A percentile compares a stretch with the other conserved stretches of the same genome.
Conservation (phyloP, 2,797 vertebrate genomes). For the Gymnocypris eckloni region DNA sequence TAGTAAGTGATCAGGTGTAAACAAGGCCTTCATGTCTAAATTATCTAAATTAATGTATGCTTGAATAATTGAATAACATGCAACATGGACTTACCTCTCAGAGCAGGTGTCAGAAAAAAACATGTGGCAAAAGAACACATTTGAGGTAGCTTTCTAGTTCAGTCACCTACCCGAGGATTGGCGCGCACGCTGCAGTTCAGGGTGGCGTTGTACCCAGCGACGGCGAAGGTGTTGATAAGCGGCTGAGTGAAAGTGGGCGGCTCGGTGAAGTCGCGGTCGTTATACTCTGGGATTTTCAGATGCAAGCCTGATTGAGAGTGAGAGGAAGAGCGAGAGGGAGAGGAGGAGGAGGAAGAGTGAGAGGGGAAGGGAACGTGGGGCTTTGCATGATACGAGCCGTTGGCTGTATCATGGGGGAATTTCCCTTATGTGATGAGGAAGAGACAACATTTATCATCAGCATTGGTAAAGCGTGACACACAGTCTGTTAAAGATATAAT, state of each 20-base stretch:
- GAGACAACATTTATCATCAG: conserved; percentile 71
- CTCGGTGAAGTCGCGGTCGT: conserved; percentile 90
- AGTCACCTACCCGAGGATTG: conserved; percentile 89
- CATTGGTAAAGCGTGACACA: conserved; percentile 11
- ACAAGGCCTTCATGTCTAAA: not conserved
- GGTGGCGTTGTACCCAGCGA: conserved; percentile 94
- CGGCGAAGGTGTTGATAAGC: conserved; percentile 89
- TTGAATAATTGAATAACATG: not conserved
- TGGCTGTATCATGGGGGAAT: conserved; percentile 78
- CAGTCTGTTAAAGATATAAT: conserved; percentile 34
- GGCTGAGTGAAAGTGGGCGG: conserved; percentile 93
- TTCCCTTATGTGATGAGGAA: conserved; percentile 77
- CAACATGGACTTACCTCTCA: not conserved
- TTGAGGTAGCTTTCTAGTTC: not conserved
- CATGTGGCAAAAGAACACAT: not conserved
- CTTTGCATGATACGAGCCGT: conserved; percentile 75
- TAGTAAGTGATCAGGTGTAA: not conserved
- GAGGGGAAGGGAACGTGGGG: conserved; percentile 75
- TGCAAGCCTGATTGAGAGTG: conserved; percentile 80
- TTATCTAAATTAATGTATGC: not conserved
- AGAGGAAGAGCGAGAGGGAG: conserved; percentile 42
- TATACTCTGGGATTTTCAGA: conserved; percentile 89
- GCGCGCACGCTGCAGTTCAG: conserved; percentile 96
- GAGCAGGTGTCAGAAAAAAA: not conserved
- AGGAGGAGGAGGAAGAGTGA: conserved; percentile 69